Evolutionary conservation across 2,888 invertebrate species (phyloP).

Genomic region (Tenodera sinensis): DNA sequence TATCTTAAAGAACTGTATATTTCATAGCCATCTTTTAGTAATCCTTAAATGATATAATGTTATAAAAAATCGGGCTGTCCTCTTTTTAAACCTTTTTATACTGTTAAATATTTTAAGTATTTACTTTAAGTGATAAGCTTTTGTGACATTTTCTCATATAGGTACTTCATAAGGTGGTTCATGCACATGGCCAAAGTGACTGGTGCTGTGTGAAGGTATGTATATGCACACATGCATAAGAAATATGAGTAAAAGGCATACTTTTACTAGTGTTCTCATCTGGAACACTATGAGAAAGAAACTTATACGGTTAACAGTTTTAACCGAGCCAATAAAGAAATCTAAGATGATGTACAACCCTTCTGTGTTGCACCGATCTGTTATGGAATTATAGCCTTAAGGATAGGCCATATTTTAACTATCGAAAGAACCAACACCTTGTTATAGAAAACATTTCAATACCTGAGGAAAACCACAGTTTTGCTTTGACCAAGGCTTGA

Average conservation of each 20-base stretch:
- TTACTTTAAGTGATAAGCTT: no score
- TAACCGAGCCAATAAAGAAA: no score
- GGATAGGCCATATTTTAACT: background rate
- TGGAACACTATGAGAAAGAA: background rate
- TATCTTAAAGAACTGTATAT: no score
- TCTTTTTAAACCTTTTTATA: no score
- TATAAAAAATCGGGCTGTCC: no score
- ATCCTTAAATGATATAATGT: no score
- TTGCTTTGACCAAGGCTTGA: constrained; percentile 9
- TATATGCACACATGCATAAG: background rate
- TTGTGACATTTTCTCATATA: background rate
- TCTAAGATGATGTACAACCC: background rate
- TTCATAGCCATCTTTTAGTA: no score
- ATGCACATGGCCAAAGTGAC: background rate
- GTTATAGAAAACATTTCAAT: background rate
- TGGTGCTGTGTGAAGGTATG: background rate
- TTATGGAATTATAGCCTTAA: background rate
- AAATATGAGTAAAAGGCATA: background rate
- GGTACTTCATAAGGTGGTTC: background rate
- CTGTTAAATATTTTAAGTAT: no score
- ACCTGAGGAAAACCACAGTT: background rate
- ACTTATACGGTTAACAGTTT: background rate
- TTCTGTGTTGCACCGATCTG: background rate
- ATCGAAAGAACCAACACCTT: background rate
- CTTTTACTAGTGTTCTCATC: background rate